Conservation (phyloP, 2,888 invertebrate genomes). For the Rhagonycha lutea region DNA sequence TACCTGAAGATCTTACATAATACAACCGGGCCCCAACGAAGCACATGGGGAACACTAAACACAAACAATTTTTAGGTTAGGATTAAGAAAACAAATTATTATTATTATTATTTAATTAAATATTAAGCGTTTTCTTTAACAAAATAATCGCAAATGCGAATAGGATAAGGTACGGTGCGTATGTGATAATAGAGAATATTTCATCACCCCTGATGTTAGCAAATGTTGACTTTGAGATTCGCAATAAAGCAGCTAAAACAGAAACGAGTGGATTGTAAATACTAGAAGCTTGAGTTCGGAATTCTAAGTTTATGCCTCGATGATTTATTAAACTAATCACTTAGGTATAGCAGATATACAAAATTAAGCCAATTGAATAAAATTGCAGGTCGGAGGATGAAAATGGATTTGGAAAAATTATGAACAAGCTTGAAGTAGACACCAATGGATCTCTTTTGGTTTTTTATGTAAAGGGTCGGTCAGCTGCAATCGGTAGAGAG, state of each 20-base stretch:
- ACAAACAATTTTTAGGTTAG: too few species aligned
- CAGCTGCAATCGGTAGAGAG: conserved; percentile 38
- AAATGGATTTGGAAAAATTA: background rate
- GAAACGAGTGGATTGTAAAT: conserved; percentile 43
- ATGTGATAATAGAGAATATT: background rate
- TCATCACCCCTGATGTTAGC: background rate
- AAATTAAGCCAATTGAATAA: background rate
- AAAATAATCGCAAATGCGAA: background rate
- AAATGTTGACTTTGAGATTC: conserved; percentile 45
- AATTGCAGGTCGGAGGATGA: background rate
- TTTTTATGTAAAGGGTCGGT: conserved; percentile 39
- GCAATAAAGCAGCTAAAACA: conserved; percentile 48
- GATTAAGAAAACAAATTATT: too few species aligned
- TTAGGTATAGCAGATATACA: conserved; percentile 19
- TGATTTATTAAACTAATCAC: conserved; percentile 6
- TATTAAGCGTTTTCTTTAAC: background rate
- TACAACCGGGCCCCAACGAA: background rate
- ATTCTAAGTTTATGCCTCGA: conserved; percentile 13
- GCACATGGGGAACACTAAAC: background rate
- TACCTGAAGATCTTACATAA: background rate
- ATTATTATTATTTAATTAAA: background rate
- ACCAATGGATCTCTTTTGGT: conserved; percentile 32
- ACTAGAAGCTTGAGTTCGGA: conserved; percentile 20
- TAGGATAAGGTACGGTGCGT: background rate
- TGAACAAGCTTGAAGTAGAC: conserved; percentile 19